phyloP scores from a whole-genome alignment of 2,113 vertebrate genomes.

The Martes martes region DNA sequence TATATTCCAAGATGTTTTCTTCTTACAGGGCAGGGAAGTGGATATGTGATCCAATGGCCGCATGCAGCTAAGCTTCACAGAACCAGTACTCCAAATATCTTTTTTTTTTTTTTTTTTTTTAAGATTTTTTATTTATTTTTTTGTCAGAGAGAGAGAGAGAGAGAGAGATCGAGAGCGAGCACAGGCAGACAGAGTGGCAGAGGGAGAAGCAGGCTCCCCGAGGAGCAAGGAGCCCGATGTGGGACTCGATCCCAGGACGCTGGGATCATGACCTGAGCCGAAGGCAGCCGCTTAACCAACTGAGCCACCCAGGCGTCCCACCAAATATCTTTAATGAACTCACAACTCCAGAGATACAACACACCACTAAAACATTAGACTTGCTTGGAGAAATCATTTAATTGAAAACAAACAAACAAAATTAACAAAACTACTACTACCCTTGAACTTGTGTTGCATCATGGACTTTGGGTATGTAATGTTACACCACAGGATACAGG shows the following conservation, averaged over 20 bases:
- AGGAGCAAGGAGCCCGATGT: no score
- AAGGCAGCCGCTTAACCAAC: no score
- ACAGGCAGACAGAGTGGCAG: no score
- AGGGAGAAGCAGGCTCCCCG: no score
- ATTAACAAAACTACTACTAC: background rate
- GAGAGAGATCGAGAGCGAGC: no score
- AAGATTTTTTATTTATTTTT: no score
- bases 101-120: no score
- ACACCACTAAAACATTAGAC: background rate
- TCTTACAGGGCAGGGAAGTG: constrained; percentile 67
- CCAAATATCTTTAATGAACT: constrained; percentile 47
- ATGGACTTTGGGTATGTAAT: background rate
- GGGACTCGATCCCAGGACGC: no score
- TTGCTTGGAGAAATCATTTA: constrained; percentile 28
- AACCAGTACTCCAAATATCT: background rate
- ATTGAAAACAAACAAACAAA: background rate
- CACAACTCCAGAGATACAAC: background rate
- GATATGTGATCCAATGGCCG: constrained; percentile 15
- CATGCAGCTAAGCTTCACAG: constrained; percentile 18
- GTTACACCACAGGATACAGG: background rate
- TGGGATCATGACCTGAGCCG: no score
- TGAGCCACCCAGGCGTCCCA: no score
- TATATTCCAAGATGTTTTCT: constrained; percentile 75
- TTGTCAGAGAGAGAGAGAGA: no score
- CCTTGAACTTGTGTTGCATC: background rate